Evolutionary conservation across 2,113 vertebrate genomes (phyloP), one percentile per base, ranked within the genome.

Genomic region (Acanthochromis polyacanthus): DNA sequence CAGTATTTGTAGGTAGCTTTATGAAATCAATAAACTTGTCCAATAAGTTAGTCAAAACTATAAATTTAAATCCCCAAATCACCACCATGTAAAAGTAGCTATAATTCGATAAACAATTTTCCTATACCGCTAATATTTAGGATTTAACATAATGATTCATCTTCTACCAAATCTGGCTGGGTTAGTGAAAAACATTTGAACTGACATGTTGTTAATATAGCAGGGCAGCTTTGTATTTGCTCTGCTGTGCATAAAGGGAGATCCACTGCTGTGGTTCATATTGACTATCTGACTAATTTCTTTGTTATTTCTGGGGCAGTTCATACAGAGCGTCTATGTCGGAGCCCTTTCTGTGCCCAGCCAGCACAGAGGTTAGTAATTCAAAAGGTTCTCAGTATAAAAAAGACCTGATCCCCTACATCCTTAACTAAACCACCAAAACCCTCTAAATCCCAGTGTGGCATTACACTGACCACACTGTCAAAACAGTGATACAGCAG

Each of bases 381-480:
- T 84, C 72, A 75, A 82, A 73, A 71, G 67, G 46, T 59, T 58
- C 74, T 81, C 22, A 3, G 46, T 65, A 25, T 23, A 81, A 84
- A 79, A 80, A 81, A 59, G 25, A 81, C 46, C 52, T 80, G 30
- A 88, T 83, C 63, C 82, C 56, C 60, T 71, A 53, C 52, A 87
- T 88, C 78, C 58, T 46, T 68, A 88, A 84, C 78, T 82, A 83
- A 84, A 90, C 60, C 81, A 68, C 20, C 55, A 30, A 55, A 80
- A 58, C 30, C 68, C 73, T 59, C 68, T 65, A 78, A 82, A 86
- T 80, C 81, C 77, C 78, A 73, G 62, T 6, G 63, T 83, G 82
- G 80, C 56, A 40, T 84, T 57, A 70, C 75, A 58, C 61, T 80
- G 88, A 82, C 82, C 88, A 81, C 64, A 57, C 70, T 81, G 73